These are phyloP conservation scores for Coenonympha arcania DNA, from an alignment of 2,888 invertebrate species.

Conservation along the genomic window DNA sequence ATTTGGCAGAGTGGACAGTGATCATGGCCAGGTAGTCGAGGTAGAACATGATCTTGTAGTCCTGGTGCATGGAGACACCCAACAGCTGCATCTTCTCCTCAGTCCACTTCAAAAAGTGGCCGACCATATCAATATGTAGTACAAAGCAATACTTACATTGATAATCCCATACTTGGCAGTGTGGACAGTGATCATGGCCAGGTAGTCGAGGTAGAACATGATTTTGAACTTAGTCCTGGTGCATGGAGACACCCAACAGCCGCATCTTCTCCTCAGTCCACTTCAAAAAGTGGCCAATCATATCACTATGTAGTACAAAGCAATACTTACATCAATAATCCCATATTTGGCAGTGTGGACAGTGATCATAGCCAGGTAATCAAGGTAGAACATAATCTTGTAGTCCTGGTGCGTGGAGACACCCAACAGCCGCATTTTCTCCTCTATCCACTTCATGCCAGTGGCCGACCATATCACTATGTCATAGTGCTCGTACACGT, in stretches of 20 bases:
- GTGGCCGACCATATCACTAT: slow-evolving; percentile 99
- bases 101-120: slow-evolving; percentile 99
- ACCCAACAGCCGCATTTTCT: slow-evolving; percentile 94
- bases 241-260: slow-evolving; percentile 86
- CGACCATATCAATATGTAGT: slow-evolving; percentile 98
- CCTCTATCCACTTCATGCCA: slow-evolving; percentile 98
- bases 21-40: slow-evolving; percentile 96
- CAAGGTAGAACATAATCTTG: slow-evolving; percentile 93
- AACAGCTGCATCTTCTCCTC: slow-evolving; percentile 94
- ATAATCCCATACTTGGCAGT: slow-evolving; percentile 92
- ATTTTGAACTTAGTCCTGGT: slow-evolving; percentile 93
- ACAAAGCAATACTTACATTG: slow-evolving; percentile 82
- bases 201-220: slow-evolving; percentile 91
- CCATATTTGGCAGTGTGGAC: slow-evolving; percentile 93
- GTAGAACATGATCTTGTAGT: slow-evolving; percentile 94
- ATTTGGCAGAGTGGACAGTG: slow-evolving; percentile 90
- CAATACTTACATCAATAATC: slow-evolving; percentile 82
- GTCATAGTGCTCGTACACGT: slow-evolving; percentile 92
- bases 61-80: slow-evolving; percentile 85
- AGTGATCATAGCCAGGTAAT: slow-evolving; percentile 95
- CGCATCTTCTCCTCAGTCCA: slow-evolving; percentile 99
- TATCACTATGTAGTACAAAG: slow-evolving; percentile 92
- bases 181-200: slow-evolving; percentile 97
- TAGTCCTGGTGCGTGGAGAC: slow-evolving; percentile 87
- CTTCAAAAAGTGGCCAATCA: slow-evolving; percentile 99